Conservation (phyloP, 1,140 invertebrate genomes). For the Ostrea denselamellosa region DNA sequence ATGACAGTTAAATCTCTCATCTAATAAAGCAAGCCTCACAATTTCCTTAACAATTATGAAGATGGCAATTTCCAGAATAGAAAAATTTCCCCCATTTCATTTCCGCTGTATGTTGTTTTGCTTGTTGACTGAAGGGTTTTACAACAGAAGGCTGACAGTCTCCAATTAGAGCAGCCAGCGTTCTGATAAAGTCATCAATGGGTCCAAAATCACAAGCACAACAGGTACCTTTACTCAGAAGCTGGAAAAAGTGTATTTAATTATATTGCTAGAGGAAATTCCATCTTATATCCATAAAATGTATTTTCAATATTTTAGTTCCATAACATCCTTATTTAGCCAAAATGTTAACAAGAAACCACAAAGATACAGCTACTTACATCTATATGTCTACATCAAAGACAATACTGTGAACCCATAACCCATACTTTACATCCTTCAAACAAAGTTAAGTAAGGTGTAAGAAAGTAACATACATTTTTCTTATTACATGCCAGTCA, state of each 20-base stretch:
- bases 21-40: constrained; percentile 36
- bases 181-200: neutral
- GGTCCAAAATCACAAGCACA: neutral
- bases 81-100: constrained; percentile 37
- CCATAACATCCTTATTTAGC: neutral
- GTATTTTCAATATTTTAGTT: neutral
- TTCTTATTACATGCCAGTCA: too few relatives aligned
- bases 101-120: constrained; percentile 28
- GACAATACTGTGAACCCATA: too few relatives aligned
- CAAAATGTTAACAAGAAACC: neutral
- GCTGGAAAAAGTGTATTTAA: neutral
- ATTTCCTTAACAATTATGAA: constrained; percentile 34
- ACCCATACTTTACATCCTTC: too few relatives aligned
- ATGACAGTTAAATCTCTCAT: constrained; percentile 34
- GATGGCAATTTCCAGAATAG: constrained; percentile 34
- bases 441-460: too few relatives aligned
- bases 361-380: too few relatives aligned
- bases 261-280: neutral
- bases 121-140: constrained; percentile 30
- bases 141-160: neutral
- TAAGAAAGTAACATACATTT: too few relatives aligned
- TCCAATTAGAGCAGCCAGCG: constrained; percentile 33
- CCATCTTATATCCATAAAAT: neutral
- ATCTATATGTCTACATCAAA: too few relatives aligned
- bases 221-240: neutral